Conservation (phyloP, 2,797 vertebrate genomes). For the Harpagifer antarcticus region DNA sequence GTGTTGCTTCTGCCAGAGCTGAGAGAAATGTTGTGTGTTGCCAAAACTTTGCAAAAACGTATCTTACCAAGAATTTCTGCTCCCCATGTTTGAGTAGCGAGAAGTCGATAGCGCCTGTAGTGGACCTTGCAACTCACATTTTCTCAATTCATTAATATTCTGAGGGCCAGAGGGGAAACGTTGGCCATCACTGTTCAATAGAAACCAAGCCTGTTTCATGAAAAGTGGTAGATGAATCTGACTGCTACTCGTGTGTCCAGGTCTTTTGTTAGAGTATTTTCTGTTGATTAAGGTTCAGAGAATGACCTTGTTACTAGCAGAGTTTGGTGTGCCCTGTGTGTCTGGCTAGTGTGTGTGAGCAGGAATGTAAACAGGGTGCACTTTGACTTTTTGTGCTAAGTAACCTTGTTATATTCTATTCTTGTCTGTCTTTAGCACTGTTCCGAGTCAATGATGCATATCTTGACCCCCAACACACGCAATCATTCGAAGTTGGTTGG, state of each 20-base stretch:
- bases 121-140: too few species aligned
- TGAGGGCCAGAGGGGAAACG: too few species aligned
- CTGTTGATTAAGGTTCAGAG: constrained; percentile 28
- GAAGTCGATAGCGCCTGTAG: too few species aligned
- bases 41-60: too few species aligned
- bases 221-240: not conserved
- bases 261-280: too few species aligned
- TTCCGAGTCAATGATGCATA: constrained; percentile 5
- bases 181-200: too few species aligned
- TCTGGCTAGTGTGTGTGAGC: constrained; percentile 27
- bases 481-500: constrained; percentile 22
- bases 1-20: too few species aligned
- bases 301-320: constrained; percentile 37
- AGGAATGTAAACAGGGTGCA: constrained; percentile 49
- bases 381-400: constrained; percentile 50
- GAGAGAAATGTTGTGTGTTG: too few species aligned
- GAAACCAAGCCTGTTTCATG: not conserved
- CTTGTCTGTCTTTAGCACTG: constrained; percentile 19
- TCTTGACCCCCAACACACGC: constrained; percentile 17
- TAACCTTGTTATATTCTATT: constrained; percentile 53
- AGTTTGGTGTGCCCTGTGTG: constrained; percentile 31
- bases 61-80: too few species aligned
- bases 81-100: too few species aligned
- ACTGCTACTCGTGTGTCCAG: not conserved
- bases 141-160: too few species aligned